phyloP scores from a whole-genome alignment of 2,113 vertebrate species.

The Chaetodon trifascialis region DNA sequence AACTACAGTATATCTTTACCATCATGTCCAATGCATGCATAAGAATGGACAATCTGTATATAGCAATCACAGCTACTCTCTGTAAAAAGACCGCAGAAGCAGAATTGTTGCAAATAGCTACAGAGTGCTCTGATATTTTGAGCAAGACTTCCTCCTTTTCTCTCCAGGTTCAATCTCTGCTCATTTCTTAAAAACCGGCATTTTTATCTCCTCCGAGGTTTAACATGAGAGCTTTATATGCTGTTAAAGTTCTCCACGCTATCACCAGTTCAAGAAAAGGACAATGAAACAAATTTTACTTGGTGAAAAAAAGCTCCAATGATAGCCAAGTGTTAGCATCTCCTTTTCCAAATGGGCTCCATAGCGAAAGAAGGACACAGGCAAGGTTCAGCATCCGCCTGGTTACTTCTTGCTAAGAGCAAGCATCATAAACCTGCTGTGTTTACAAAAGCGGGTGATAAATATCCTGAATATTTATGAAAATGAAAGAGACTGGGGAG shows the following conservation, averaged over 20 bases:
- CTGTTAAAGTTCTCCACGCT: neutral
- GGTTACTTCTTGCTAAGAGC: constrained; percentile 47
- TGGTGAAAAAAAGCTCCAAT: constrained; percentile 7
- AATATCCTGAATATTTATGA: constrained; percentile 73
- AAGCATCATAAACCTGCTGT: constrained; percentile 59
- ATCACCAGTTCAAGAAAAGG: neutral
- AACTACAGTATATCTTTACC: neutral
- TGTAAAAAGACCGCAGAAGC: neutral
- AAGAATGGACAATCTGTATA: neutral
- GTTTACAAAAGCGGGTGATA: constrained; percentile 58
- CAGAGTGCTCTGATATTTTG: neutral
- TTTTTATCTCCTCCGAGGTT: neutral
- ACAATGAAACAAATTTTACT: neutral
- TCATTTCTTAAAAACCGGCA: neutral
- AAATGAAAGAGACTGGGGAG: constrained; percentile 61
- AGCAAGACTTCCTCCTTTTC: neutral
- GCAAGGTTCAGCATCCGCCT: constrained; percentile 16
- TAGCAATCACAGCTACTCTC: neutral
- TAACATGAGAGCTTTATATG: neutral
- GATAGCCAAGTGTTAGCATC: constrained; percentile 13
- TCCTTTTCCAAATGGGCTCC: constrained; percentile 26
- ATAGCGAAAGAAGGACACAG: neutral
- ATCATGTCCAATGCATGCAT: neutral
- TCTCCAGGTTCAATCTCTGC: constrained; percentile 7
- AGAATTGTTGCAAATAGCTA: neutral